A percentile compares a stretch with the other conserved stretches of the same genome.
Evolutionary conservation across 2,888 invertebrate genomes (phyloP).

Genomic region (Phengaris arion): DNA sequence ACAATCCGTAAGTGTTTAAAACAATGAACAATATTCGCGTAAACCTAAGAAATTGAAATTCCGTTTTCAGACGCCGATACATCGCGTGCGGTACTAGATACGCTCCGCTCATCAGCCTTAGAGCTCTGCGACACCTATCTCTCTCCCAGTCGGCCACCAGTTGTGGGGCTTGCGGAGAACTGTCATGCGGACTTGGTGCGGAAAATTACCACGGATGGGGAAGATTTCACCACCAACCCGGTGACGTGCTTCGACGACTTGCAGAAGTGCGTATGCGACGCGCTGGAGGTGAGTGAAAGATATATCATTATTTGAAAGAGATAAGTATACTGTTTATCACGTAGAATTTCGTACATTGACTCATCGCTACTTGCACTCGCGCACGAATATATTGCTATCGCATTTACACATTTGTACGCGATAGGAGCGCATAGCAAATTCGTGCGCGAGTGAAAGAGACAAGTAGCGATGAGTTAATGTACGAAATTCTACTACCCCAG

Average conservation of each 20-base stretch:
- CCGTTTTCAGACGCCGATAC: slow-evolving; percentile 56
- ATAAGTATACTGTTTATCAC: not conserved
- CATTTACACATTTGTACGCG: no score
- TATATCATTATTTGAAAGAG: not conserved
- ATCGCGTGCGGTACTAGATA: slow-evolving; percentile 67
- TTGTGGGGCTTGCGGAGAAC: slow-evolving; percentile 63
- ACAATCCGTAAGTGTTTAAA: no score
- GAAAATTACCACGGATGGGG: slow-evolving; percentile 69
- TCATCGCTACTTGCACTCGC: no score
- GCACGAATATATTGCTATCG: no score
- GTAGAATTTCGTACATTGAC: no score
- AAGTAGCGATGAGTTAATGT: no score
- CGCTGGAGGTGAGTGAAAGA: slow-evolving; percentile 72
- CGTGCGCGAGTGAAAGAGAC: no score
- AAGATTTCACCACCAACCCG: slow-evolving; percentile 65
- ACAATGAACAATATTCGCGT: no score
- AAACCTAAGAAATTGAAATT: no score
- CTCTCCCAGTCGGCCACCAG: slow-evolving; percentile 54
- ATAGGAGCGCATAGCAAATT: no score
- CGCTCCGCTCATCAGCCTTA: slow-evolving; percentile 64
- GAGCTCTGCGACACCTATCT: slow-evolving; percentile 68
- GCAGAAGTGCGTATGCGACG: slow-evolving; percentile 83
- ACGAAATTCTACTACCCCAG: no score
- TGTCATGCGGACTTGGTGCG: slow-evolving; percentile 65
- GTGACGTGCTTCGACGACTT: slow-evolving; percentile 92